These are phyloP conservation scores for Leucopternis melanops DNA, from an alignment of 2,113 vertebrate species.

Conservation along the genomic window DNA sequence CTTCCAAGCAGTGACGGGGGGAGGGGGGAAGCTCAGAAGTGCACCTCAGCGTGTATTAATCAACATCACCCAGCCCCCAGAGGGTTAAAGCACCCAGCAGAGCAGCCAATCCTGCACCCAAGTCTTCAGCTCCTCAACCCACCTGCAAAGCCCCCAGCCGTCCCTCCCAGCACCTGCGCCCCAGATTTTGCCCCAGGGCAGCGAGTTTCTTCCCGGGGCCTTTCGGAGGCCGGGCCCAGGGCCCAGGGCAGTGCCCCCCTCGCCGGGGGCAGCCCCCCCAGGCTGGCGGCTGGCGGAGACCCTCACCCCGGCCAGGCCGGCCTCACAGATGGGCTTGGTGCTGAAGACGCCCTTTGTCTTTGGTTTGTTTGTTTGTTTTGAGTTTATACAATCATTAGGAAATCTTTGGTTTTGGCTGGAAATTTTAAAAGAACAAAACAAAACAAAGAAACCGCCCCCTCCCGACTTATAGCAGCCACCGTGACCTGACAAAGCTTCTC, in stretches of 20 bases:
- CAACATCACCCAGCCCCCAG: constrained; percentile 82
- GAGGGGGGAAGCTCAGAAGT: constrained; percentile 76
- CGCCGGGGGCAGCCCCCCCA: neutral
- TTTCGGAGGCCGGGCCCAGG: neutral
- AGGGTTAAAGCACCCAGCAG: constrained; percentile 78
- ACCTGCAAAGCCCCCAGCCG: constrained; percentile 32
- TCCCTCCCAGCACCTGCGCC: neutral
- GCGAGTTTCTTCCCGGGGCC: neutral
- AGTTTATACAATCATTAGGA: constrained; percentile 88
- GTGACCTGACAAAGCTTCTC: constrained; percentile 72
- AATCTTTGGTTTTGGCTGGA: constrained; percentile 89
- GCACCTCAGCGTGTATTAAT: constrained; percentile 83
- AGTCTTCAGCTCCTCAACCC: constrained; percentile 70
- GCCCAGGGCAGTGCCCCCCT: neutral
- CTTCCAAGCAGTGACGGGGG: constrained; percentile 82
- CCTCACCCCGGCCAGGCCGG: neutral
- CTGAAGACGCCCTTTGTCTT: constrained; percentile 78
- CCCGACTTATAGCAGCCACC: constrained; percentile 73
- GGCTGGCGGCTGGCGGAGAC: neutral
- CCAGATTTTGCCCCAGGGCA: neutral
- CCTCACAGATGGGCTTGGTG: constrained; percentile 59
- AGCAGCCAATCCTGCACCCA: constrained; percentile 78
- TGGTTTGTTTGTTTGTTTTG: constrained; percentile 87
- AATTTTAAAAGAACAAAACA: constrained; percentile 79
- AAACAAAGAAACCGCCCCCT: constrained; percentile 80